A percentile compares a stretch with the other conserved stretches of the same genome.
Conservation (phyloP, 1,140 invertebrate genomes). For the Drosophila setifemur region DNA sequence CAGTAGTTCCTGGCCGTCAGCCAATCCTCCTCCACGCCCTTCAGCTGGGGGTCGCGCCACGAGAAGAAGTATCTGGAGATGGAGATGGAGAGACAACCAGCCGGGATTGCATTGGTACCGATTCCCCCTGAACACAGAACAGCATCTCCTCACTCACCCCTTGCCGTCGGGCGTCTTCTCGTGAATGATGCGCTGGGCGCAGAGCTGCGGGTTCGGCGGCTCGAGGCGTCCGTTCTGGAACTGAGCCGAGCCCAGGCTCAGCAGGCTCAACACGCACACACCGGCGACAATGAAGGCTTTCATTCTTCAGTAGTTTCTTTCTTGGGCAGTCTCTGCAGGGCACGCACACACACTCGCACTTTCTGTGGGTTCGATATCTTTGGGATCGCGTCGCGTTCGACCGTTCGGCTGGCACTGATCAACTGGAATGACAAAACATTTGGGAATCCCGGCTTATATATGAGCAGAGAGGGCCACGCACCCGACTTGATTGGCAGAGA, state of each 20-base stretch:
- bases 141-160: slow-evolving; percentile 75
- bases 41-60: slow-evolving; percentile 89
- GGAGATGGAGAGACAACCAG: neutral
- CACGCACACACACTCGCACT: slow-evolving; percentile 58
- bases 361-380: slow-evolving; percentile 28
- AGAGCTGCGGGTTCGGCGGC: slow-evolving; percentile 88
- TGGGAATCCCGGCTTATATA: slow-evolving; percentile 68
- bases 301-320: slow-evolving; percentile 64
- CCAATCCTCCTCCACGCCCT: slow-evolving; percentile 91
- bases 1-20: slow-evolving; percentile 91
- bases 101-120: neutral
- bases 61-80: slow-evolving; percentile 89
- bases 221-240: slow-evolving; percentile 88
- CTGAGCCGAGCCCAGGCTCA: slow-evolving; percentile 85
- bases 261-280: slow-evolving; percentile 82
- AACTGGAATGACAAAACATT: slow-evolving; percentile 72
- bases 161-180: slow-evolving; percentile 86
- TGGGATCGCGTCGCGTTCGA: slow-evolving; percentile 41
- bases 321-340: slow-evolving; percentile 10
- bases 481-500: slow-evolving; percentile 6
- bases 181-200: slow-evolving; percentile 87
- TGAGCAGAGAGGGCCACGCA: slow-evolving; percentile 6
- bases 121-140: neutral
- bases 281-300: slow-evolving; percentile 82
- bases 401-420: slow-evolving; percentile 54